Percentiles rank a stretch among this genome's conserved stretches.
These are phyloP conservation scores for Sula dactylatra DNA, from an alignment of 2,113 vertebrate species.

Conservation along the genomic window DNA sequence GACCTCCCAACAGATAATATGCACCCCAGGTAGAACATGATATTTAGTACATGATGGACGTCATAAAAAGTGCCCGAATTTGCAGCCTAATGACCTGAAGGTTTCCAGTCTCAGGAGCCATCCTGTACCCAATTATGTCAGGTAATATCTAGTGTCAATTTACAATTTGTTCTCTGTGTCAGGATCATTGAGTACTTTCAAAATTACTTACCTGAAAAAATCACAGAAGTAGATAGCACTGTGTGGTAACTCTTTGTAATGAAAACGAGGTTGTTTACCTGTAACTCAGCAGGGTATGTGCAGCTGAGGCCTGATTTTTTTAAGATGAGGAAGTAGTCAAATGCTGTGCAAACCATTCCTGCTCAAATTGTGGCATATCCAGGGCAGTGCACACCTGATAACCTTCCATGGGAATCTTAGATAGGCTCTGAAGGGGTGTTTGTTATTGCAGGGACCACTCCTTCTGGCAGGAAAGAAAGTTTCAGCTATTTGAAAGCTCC, in stretches of 20 bases:
- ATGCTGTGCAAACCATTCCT: background rate
- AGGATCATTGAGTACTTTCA: background rate
- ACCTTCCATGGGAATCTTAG: background rate
- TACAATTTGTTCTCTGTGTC: background rate
- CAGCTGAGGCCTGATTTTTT: background rate
- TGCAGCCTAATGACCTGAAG: background rate
- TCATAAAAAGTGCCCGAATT: background rate
- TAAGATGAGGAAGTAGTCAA: background rate
- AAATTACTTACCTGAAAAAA: background rate
- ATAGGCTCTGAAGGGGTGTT: background rate
- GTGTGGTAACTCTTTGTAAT: background rate
- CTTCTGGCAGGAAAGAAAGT: background rate
- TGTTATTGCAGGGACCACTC: background rate
- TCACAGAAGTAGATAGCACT: background rate
- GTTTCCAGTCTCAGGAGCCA: background rate
- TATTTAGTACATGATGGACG: background rate
- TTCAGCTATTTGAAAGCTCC: background rate
- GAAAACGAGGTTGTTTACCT: background rate
- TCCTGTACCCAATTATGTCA: background rate
- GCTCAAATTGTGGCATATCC: background rate
- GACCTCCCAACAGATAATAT: background rate
- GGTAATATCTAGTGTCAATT: background rate
- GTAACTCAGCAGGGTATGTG: background rate
- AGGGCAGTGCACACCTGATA: background rate
- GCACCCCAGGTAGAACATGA: background rate